These are phyloP conservation scores for Drosophila siamana DNA, from an alignment of 2,888 invertebrate genomes.

Conservation along the genomic window DNA sequence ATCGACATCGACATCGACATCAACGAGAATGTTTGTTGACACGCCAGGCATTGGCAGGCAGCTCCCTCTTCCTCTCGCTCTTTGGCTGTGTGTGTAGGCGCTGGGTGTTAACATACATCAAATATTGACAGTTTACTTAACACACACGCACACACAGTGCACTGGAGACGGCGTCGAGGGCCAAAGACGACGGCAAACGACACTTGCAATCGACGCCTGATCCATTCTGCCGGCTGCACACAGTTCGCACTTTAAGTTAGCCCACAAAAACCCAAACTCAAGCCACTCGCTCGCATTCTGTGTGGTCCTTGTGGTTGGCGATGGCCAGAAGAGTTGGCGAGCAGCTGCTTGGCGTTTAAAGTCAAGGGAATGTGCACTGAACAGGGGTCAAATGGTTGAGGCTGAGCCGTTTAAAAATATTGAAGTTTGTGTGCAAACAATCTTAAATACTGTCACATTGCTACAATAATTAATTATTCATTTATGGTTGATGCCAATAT, in stretches of 20 bases:
- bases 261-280: background rate
- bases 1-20: constrained; percentile 43
- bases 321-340: background rate
- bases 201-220: constrained; percentile 56
- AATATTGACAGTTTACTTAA: constrained; percentile 82
- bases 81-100: constrained; percentile 37
- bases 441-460: too few relatives aligned
- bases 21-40: constrained; percentile 71
- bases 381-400: background rate
- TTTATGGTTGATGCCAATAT: too few relatives aligned
- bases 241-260: constrained; percentile 28
- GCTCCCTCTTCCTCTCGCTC: constrained; percentile 10
- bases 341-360: background rate
- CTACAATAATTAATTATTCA: too few relatives aligned
- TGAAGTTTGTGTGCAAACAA: background rate
- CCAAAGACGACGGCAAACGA: constrained; percentile 27
- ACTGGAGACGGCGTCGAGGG: constrained; percentile 5
- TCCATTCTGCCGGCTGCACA: constrained; percentile 9
- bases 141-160: constrained; percentile 44
- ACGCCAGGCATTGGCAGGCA: constrained; percentile 47
- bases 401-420: background rate
- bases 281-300: background rate
- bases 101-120: constrained; percentile 81
- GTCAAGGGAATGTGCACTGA: background rate
- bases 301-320: constrained; percentile 11